Evolutionary conservation across 2,797 vertebrate species (phyloP).

Genomic region (Neomorphus geoffroyi): DNA sequence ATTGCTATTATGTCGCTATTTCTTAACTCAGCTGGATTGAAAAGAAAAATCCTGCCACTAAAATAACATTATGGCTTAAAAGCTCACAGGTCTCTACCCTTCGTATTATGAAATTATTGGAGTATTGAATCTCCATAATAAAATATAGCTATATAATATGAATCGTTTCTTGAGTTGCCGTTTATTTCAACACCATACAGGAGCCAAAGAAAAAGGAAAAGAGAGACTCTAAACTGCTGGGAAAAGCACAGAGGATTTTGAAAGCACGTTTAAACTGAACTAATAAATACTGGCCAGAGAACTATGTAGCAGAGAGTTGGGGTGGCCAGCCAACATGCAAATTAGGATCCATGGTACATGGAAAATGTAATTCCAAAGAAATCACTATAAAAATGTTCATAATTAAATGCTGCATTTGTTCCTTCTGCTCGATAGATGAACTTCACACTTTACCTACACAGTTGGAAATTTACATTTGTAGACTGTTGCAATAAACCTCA

Average conservation of each 20-base stretch:
- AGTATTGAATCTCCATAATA: not conserved
- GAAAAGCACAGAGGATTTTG: not conserved
- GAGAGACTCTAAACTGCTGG: not conserved
- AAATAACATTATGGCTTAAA: slow-evolving; percentile 9
- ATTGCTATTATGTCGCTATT: not conserved
- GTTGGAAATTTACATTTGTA: not conserved
- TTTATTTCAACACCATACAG: not conserved
- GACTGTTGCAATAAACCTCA: not conserved
- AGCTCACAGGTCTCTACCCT: not conserved
- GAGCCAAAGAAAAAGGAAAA: not conserved
- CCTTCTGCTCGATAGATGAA: not conserved
- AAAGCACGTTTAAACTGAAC: not conserved
- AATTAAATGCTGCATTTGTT: not conserved
- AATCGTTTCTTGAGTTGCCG: not conserved
- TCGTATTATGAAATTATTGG: not conserved
- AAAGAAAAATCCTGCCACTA: slow-evolving; percentile 18
- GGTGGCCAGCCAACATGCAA: not conserved
- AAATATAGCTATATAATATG: not conserved
- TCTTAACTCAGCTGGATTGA: not conserved
- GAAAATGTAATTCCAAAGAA: not conserved
- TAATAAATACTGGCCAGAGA: not conserved
- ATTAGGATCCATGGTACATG: not conserved
- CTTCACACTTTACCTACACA: not conserved
- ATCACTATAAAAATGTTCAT: not conserved
- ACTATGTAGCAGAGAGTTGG: not conserved